phyloP scores from a whole-genome alignment of 2,888 invertebrate species.

The Rhyacophila evoluta region DNA sequence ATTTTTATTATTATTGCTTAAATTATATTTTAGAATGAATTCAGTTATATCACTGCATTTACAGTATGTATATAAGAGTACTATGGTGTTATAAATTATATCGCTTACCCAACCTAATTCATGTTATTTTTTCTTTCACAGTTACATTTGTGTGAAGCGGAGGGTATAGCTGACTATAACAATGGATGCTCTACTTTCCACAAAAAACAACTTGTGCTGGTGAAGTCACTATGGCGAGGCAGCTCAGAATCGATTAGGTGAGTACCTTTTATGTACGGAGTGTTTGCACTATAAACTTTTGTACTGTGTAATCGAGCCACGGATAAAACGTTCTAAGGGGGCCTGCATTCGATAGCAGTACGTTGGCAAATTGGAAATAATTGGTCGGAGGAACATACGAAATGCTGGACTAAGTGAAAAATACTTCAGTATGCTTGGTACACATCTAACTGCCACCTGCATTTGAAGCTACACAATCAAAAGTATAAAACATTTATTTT shows the following conservation, averaged over 20 bases:
- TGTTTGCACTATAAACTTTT: not conserved
- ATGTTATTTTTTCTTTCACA: slow-evolving; percentile 58
- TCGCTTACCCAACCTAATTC: not conserved
- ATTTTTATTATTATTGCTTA: too few species aligned
- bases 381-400: too few species aligned
- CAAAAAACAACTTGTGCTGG: slow-evolving; percentile 80
- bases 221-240: slow-evolving; percentile 82
- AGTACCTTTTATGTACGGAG: slow-evolving; percentile 55
- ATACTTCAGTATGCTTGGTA: too few species aligned
- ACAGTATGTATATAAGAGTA: too few species aligned
- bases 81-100: too few species aligned
- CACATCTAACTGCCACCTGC: too few species aligned
- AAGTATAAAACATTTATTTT: too few species aligned
- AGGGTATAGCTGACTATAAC: slow-evolving; percentile 77
- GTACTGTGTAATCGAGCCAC: not conserved
- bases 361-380: too few species aligned
- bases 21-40: too few species aligned
- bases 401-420: too few species aligned
- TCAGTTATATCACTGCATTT: too few species aligned
- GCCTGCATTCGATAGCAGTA: not conserved
- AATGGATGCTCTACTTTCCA: slow-evolving; percentile 75
- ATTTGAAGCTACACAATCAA: too few species aligned
- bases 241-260: slow-evolving; percentile 77
- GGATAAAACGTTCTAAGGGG: not conserved
- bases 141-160: slow-evolving; percentile 83